phyloP scores from a whole-genome alignment of 2,797 vertebrate species.

The Rallus crepitans region DNA sequence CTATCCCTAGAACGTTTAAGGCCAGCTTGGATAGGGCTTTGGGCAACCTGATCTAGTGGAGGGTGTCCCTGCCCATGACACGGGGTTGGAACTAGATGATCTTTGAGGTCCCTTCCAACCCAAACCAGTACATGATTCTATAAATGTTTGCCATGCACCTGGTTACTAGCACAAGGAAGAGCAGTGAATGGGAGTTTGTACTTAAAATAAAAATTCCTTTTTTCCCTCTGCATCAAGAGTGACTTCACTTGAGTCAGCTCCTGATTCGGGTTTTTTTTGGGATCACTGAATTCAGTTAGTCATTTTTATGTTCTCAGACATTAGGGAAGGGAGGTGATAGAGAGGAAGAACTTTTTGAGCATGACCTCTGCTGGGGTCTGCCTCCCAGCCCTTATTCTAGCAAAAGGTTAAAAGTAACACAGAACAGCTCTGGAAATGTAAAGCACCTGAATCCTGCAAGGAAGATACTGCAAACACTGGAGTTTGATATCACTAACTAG shows the following conservation, averaged over 20 bases:
- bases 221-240: not conserved
- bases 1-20: too few relatives aligned
- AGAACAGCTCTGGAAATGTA: not conserved
- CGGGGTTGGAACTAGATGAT: too few relatives aligned
- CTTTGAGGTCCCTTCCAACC: too few relatives aligned
- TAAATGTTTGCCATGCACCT: not conserved
- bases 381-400: not conserved
- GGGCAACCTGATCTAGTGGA: too few relatives aligned
- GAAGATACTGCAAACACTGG: not conserved
- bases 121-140: too few relatives aligned
- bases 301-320: not conserved
- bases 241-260: not conserved
- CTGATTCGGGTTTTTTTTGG: not conserved
- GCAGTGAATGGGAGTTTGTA: not conserved
- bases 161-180: not conserved
- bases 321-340: rapidly evolving
- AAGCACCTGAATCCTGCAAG: not conserved
- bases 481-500: not conserved
- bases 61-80: too few relatives aligned
- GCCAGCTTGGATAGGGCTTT: too few relatives aligned
- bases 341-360: not conserved
- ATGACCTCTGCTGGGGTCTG: not conserved
- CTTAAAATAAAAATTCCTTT: not conserved
- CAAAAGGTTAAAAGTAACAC: not conserved
- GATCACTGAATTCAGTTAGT: not conserved